Evolutionary conservation across 2,888 invertebrate genomes (phyloP).

Genomic region (Lasioglossum malachurum): DNA sequence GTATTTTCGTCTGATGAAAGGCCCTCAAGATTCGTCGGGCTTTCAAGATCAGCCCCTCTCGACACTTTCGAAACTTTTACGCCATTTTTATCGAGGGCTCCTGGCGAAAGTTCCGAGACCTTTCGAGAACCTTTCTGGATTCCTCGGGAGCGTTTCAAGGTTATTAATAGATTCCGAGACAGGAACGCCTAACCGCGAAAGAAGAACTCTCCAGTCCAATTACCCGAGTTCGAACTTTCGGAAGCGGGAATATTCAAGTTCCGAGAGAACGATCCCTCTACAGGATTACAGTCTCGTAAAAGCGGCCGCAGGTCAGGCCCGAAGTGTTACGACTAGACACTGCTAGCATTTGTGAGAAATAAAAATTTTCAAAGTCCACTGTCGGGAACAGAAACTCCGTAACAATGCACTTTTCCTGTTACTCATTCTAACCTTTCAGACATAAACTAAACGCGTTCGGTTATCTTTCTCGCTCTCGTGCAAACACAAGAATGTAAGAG

Average conservation of each 20-base stretch:
- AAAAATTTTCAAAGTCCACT: background rate
- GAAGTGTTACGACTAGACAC: constrained; percentile 20
- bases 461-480: background rate
- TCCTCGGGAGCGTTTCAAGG: background rate
- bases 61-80: constrained; percentile 7
- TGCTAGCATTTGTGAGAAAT: background rate
- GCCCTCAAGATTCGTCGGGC: background rate
- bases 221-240: background rate
- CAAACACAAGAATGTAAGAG: background rate
- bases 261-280: constrained; percentile 21
- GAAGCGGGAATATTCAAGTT: background rate
- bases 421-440: background rate
- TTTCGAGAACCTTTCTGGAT: background rate
- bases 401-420: background rate
- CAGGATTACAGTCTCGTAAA: constrained; percentile 62
- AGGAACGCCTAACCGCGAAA: background rate
- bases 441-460: background rate
- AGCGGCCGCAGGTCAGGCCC: constrained; percentile 8
- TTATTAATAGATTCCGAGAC: background rate
- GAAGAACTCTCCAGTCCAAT: constrained; percentile 11
- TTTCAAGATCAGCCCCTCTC: background rate
- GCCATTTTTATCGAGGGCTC: background rate
- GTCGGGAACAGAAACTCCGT: background rate
- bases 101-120: background rate
- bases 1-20: background rate